Conservation (phyloP, 2,888 invertebrate species). For the Myathropa florea region DNA sequence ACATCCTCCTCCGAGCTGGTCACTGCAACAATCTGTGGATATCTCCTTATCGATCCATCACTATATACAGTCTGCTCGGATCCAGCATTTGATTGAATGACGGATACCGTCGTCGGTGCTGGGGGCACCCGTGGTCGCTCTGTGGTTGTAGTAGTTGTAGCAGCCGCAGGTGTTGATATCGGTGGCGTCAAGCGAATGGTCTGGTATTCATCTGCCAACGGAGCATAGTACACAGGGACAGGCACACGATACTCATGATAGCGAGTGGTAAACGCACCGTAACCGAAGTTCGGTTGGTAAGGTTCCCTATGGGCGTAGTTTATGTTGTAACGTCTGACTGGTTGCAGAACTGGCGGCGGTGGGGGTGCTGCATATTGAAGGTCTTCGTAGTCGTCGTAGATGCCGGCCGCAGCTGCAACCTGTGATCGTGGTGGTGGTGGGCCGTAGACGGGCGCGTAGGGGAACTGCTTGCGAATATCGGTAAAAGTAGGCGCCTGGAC, state of each 20-base stretch:
- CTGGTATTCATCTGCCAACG: conserved; percentile 38
- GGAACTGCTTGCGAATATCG: conserved; percentile 40
- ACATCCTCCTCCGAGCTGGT: conserved; percentile 20
- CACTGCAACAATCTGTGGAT: conserved; percentile 1
- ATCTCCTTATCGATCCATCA: conserved; percentile 14
- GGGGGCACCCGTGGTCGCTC: conserved; percentile 3
- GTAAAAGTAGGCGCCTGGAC: conserved; percentile 13
- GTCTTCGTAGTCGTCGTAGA: conserved; percentile 61
- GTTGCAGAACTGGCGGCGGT: not conserved
- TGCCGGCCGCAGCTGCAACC: conserved; percentile 58
- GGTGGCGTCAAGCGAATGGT: conserved; percentile 17
- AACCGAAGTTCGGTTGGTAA: conserved; percentile 33
- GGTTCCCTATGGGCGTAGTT: conserved; percentile 53
- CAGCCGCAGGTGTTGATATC: not conserved
- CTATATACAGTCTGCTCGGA: conserved; percentile 16
- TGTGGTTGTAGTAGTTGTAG: conserved; percentile 1
- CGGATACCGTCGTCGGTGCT: not conserved
- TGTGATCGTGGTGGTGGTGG: conserved; percentile 51
- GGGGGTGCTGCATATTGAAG: conserved; percentile 28
- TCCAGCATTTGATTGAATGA: not conserved
- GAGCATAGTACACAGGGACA: conserved; percentile 37
- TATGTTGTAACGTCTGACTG: conserved; percentile 38
- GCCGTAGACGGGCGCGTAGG: conserved; percentile 45
- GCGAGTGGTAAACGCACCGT: conserved; percentile 21
- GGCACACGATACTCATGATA: conserved; percentile 50